Evolutionary conservation across 2,888 invertebrate species (phyloP).

Genomic region (Sesamia inferens): DNA sequence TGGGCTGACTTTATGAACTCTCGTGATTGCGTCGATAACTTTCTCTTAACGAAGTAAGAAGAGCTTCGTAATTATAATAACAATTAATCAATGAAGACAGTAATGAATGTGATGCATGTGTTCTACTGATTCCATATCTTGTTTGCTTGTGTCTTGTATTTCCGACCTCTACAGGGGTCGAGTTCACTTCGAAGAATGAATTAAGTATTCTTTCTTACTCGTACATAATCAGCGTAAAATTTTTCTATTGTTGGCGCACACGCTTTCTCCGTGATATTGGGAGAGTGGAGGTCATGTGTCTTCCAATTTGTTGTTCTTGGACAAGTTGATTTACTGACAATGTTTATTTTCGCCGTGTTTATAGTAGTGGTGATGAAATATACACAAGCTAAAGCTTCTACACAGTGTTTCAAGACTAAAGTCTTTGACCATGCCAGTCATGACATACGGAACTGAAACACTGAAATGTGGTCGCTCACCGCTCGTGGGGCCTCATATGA

Average conservation of each 20-base stretch:
- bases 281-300: background rate
- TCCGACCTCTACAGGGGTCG: background rate
- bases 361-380: background rate
- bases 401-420: too few species aligned
- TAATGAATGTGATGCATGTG: conserved; percentile 13
- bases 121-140: background rate
- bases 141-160: background rate
- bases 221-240: background rate
- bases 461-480: too few species aligned
- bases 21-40: conserved; percentile 38
- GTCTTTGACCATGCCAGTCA: too few species aligned
- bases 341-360: background rate
- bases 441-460: too few species aligned
- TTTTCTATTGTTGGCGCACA: background rate
- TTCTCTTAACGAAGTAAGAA: conserved; percentile 40
- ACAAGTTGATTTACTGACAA: background rate
- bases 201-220: background rate
- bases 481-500: too few species aligned
- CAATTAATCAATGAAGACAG: conserved; percentile 22
- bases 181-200: background rate
- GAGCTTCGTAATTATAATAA: conserved; percentile 25
- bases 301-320: background rate
- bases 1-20: conserved; percentile 40
- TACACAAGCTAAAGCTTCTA: background rate
- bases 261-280: background rate